phyloP scores from a whole-genome alignment of 37 sponge, comb jelly and placozoan species.

The Eunapius fragilis region DNA sequence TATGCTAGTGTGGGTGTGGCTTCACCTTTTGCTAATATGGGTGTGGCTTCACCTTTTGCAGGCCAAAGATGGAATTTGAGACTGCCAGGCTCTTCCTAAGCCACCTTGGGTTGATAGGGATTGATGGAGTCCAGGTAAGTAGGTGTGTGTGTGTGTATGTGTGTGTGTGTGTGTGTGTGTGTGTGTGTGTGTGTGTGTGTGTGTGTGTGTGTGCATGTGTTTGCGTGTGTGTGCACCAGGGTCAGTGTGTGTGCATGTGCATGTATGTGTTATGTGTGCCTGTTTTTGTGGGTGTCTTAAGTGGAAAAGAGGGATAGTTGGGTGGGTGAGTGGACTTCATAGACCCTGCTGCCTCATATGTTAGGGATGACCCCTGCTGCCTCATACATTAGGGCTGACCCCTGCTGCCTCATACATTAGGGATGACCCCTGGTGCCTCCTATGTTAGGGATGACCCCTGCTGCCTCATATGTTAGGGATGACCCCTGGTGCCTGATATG shows the following conservation, averaged over 20 bases:
- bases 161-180: conserved; percentile 11
- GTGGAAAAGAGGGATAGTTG: too few relatives aligned
- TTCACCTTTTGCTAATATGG: not conserved
- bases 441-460: too few relatives aligned
- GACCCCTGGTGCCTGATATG: too few relatives aligned
- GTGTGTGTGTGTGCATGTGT: conserved; percentile 6
- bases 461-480: too few relatives aligned
- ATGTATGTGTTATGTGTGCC: not conserved
- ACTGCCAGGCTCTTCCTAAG: conserved; percentile 73
- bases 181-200: conserved; percentile 2
- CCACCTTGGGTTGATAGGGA: conserved; percentile 66
- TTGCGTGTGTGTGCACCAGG: not conserved
- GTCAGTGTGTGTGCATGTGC: conserved; percentile 1
- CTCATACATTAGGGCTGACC: too few relatives aligned
- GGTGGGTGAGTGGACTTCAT: too few relatives aligned
- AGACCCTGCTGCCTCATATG: too few relatives aligned
- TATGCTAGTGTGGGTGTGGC: not conserved
- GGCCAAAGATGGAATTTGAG: conserved; percentile 34
- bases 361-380: too few relatives aligned
- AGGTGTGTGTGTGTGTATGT: not conserved
- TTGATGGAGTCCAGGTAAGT: conserved; percentile 59
- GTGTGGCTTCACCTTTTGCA: conserved; percentile 11
- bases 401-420: too few relatives aligned
- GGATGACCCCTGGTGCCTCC: too few relatives aligned
- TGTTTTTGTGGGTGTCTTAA: too few relatives aligned